Evolutionary conservation across 1,140 invertebrate species (phyloP).

Genomic region (Cecropterus lyciades): DNA sequence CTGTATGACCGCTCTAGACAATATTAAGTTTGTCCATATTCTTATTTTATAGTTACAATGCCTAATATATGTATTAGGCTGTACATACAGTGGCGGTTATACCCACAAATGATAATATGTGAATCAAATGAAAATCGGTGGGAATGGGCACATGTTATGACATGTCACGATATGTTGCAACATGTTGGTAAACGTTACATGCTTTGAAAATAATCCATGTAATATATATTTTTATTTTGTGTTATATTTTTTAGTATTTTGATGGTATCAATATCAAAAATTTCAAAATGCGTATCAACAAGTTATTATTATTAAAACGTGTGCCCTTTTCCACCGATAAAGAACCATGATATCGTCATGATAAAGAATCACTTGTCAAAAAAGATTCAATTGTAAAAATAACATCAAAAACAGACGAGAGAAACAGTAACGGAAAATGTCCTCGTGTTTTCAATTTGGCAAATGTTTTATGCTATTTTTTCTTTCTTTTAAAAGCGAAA

Average conservation of each 20-base stretch:
- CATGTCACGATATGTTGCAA: too few relatives aligned
- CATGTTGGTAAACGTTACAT: too few relatives aligned
- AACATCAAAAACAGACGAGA: not conserved
- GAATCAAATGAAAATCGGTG: not conserved
- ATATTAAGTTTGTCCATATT: not conserved
- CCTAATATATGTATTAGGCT: not conserved
- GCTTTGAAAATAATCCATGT: too few relatives aligned
- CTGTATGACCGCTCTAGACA: conserved; percentile 4
- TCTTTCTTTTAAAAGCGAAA: not conserved
- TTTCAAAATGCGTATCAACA: too few relatives aligned
- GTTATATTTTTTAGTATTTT: too few relatives aligned
- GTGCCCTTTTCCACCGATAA: conserved; percentile 17
- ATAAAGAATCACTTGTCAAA: not conserved
- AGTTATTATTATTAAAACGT: not conserved
- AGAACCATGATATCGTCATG: not conserved
- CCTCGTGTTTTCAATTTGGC: conserved; percentile 23
- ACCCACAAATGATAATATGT: too few relatives aligned
- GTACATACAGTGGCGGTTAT: not conserved
- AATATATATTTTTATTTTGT: too few relatives aligned
- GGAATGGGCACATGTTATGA: not conserved
- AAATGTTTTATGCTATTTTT: conserved; percentile 19
- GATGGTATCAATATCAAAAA: too few relatives aligned
- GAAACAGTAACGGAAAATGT: conserved; percentile 27
- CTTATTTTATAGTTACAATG: not conserved
- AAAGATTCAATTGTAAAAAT: conserved; percentile 6